phyloP scores from a whole-genome alignment of 2,797 vertebrate species.

The Sternarchorhynchus goeldii region DNA sequence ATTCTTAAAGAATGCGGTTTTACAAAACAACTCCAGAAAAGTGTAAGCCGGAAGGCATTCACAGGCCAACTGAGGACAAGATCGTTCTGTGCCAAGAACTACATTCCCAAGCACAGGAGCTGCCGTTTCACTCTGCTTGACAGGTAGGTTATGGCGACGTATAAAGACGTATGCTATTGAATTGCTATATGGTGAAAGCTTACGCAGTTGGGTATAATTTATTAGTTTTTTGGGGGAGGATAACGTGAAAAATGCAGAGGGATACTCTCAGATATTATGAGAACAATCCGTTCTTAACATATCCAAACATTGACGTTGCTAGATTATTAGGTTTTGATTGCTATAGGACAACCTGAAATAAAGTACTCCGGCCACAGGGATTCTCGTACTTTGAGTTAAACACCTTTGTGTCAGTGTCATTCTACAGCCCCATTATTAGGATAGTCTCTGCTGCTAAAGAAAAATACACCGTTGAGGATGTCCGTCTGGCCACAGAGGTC shows the following conservation, averaged over 20 bases:
- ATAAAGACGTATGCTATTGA: slow-evolving; percentile 14
- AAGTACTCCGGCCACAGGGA: background rate
- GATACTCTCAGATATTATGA: background rate
- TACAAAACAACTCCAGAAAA: background rate
- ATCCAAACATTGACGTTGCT: background rate
- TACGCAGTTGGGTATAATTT: background rate
- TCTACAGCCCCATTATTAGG: too few relatives aligned
- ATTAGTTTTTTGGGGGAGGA: background rate
- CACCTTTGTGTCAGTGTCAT: too few relatives aligned
- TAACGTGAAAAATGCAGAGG: background rate
- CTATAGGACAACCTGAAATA: background rate
- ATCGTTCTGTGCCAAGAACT: background rate
- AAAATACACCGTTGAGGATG: too few relatives aligned
- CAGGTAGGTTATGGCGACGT: background rate
- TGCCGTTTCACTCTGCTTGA: background rate
- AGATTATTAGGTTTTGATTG: slow-evolving; percentile 1
- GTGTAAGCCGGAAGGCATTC: background rate
- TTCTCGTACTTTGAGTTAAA: too few relatives aligned
- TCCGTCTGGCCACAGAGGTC: too few relatives aligned
- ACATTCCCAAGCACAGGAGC: background rate
- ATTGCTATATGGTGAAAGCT: background rate
- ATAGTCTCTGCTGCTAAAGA: too few relatives aligned
- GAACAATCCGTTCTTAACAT: background rate
- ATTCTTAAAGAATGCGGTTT: background rate
- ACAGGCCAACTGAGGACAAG: slow-evolving; percentile 21